Conservation (phyloP, 2,113 vertebrate genomes). For the Albula glossodonta region DNA sequence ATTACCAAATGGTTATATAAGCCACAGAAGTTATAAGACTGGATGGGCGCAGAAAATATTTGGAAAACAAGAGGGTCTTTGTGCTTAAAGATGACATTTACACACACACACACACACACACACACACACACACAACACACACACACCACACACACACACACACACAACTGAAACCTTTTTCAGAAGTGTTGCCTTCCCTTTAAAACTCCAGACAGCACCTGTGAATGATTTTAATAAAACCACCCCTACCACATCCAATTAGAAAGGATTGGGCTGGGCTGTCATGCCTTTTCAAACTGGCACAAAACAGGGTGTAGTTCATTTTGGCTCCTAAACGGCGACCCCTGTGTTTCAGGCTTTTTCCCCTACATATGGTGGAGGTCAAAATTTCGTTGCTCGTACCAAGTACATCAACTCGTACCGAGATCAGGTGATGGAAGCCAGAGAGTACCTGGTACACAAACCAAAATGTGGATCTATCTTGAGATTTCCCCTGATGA, state of each 20-base stretch:
- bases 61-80: constrained; percentile 39
- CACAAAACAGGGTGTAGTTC: constrained; percentile 36
- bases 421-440: neutral
- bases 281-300: constrained; percentile 39
- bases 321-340: constrained; percentile 13
- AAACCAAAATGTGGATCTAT: neutral
- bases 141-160: neutral
- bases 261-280: constrained; percentile 30
- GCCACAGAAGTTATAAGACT: constrained; percentile 34
- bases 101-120: constrained; percentile 6
- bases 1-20: constrained; percentile 24
- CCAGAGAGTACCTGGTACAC: neutral
- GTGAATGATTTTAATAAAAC: constrained; percentile 50
- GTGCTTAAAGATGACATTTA: constrained; percentile 28
- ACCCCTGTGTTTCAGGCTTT: neutral
- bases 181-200: constrained; percentile 29
- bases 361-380: neutral
- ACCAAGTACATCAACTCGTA: neutral
- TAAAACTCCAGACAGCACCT: constrained; percentile 44
- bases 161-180: constrained; percentile 36
- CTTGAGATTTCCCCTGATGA: neutral
- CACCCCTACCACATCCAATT: constrained; percentile 50
- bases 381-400: neutral
- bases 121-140: neutral
- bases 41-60: constrained; percentile 19